These are phyloP conservation scores for Mesorhabditis spiculigera DNA, from an alignment of 2,888 invertebrate genomes.

Conservation along the genomic window DNA sequence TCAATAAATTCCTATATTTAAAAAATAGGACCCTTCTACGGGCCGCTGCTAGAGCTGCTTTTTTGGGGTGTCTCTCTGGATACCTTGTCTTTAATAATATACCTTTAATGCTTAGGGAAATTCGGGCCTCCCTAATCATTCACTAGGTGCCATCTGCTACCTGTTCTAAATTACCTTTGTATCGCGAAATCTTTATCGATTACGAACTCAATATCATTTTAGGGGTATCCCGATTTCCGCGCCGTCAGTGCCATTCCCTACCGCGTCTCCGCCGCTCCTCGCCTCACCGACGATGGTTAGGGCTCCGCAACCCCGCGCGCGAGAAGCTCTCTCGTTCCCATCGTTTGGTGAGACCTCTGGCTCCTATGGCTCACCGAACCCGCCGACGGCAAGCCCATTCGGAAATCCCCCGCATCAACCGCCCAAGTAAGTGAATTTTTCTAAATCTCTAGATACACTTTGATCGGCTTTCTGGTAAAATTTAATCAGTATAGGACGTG, in stretches of 20 bases:
- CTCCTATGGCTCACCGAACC: background rate
- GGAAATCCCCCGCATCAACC: conserved; percentile 3
- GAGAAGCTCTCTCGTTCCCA: background rate
- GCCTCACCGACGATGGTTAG: background rate
- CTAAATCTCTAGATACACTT: background rate
- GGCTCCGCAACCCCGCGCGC: background rate
- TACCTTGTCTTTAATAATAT: too few species aligned
- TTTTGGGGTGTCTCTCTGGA: background rate
- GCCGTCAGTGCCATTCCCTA: conserved; percentile 22
- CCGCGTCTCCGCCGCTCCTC: conserved; percentile 14
- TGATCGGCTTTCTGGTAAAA: too few species aligned
- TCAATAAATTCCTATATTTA: too few species aligned
- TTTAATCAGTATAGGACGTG: too few species aligned
- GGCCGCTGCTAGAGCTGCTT: background rate
- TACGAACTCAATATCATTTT: too few species aligned
- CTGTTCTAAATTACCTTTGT: too few species aligned
- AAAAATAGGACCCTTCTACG: background rate
- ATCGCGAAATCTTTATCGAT: too few species aligned
- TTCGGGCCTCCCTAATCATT: too few species aligned
- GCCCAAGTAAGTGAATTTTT: background rate
- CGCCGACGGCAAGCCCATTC: background rate
- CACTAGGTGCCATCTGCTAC: too few species aligned
- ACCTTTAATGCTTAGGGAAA: too few species aligned
- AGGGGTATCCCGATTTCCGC: background rate
- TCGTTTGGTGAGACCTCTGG: background rate